Evolutionary conservation across 1,140 invertebrate species (phyloP).

Genomic region (Calliopsis andreniformis): DNA sequence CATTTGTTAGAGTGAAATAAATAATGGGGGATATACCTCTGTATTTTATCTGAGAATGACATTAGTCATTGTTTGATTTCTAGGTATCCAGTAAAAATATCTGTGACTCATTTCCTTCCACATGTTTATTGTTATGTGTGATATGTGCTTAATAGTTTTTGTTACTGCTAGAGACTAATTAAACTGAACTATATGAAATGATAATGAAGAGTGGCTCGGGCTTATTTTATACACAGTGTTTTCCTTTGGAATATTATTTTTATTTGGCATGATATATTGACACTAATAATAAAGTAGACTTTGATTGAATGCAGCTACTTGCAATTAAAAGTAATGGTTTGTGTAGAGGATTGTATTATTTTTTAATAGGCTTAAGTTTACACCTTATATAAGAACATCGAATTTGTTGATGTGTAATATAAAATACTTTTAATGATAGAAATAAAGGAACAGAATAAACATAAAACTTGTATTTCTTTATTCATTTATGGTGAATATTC

Average conservation of each 20-base stretch:
- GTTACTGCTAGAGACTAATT: background rate
- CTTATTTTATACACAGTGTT: background rate
- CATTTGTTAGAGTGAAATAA: background rate
- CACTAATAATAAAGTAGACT: background rate
- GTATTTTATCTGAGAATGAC: background rate
- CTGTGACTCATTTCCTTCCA: background rate
- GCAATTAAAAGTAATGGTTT: constrained; percentile 1
- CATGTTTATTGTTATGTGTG: background rate
- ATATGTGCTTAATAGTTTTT: background rate
- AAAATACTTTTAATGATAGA: constrained; percentile 2
- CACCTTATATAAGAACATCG: background rate
- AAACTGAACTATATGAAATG: background rate
- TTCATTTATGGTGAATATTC: constrained; percentile 11
- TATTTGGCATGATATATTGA: background rate
- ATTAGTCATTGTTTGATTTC: background rate
- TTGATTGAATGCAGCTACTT: background rate
- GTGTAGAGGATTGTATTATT: constrained; percentile 15
- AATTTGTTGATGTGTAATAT: background rate
- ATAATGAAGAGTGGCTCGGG: background rate
- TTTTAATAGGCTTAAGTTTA: constrained; percentile 11
- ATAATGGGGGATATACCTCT: background rate
- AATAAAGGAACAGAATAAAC: constrained; percentile 27
- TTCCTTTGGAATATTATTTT: background rate
- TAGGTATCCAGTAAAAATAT: background rate
- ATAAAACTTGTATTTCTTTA: constrained; percentile 4